These are phyloP conservation scores for Electrona antarctica DNA, from an alignment of 2,113 vertebrate species.

Conservation along the genomic window DNA sequence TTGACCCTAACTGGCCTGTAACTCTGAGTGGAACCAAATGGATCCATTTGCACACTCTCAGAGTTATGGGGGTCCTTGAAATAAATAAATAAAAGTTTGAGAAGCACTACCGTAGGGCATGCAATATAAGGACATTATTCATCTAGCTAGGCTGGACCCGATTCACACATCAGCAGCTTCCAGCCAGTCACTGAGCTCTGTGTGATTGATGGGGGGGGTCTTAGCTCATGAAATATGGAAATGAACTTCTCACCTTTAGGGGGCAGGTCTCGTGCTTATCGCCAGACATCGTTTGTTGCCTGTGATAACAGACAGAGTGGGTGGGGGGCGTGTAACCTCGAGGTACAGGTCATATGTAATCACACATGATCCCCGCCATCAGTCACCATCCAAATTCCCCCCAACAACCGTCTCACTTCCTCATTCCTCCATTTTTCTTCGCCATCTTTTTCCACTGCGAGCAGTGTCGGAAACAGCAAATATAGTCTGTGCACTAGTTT, in stretches of 20 bases:
- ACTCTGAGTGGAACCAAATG: too few relatives aligned
- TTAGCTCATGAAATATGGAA: constrained; percentile 93
- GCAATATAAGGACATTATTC: constrained; percentile 26
- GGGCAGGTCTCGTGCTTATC: constrained; percentile 79
- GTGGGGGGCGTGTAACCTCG: constrained; percentile 67
- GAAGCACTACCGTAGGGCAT: not conserved
- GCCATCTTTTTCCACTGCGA: not conserved
- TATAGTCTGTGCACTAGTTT: too few relatives aligned
- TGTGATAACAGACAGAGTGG: constrained; percentile 77
- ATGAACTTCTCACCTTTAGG: constrained; percentile 90
- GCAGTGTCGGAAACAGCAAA: not conserved
- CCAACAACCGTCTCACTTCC: constrained; percentile 20
- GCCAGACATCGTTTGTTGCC: constrained; percentile 87
- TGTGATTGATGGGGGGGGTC: constrained; percentile 82
- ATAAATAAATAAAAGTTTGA: not conserved
- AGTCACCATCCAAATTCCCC: constrained; percentile 53
- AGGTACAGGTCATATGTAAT: constrained; percentile 79
- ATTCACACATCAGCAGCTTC: constrained; percentile 89
- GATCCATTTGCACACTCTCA: too few relatives aligned
- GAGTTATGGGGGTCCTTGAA: too few relatives aligned
- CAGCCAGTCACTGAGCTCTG: constrained; percentile 85
- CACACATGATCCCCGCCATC: constrained; percentile 61
- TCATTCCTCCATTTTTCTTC: constrained; percentile 23
- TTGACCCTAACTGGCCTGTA: too few relatives aligned
- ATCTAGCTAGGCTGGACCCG: constrained; percentile 38